Conservation (phyloP, 2,113 vertebrate genomes). For the Forbesichthys papilliferus region DNA sequence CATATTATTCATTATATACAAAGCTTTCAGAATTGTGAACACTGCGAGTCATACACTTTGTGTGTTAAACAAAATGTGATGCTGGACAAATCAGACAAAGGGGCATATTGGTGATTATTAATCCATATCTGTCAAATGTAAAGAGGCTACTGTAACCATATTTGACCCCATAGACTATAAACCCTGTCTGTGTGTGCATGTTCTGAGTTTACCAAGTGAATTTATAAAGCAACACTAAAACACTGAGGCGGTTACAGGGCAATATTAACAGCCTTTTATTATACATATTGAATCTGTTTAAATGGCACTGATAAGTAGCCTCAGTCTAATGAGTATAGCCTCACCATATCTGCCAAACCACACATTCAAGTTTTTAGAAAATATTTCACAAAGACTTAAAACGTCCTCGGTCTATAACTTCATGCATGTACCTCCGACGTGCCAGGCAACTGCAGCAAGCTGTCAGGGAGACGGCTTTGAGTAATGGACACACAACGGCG, state of each 20-base stretch:
- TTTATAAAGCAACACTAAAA: constrained; percentile 19
- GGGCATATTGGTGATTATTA: too few relatives aligned
- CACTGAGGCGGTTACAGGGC: constrained; percentile 28
- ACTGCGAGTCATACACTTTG: too few relatives aligned
- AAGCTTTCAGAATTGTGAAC: too few relatives aligned
- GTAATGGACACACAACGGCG: constrained; percentile 32
- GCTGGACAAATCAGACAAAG: too few relatives aligned
- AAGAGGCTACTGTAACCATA: too few relatives aligned
- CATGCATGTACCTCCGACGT: constrained; percentile 45
- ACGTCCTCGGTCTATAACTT: constrained; percentile 36
- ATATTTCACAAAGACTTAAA: constrained; percentile 38
- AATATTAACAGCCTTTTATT: constrained; percentile 62
- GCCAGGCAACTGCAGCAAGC: constrained; percentile 48
- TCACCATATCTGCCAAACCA: constrained; percentile 36
- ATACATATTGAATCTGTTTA: constrained; percentile 55
- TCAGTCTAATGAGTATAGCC: constrained; percentile 28
- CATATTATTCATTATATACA: too few relatives aligned
- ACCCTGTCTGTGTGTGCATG: not conserved
- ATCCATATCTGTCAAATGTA: too few relatives aligned
- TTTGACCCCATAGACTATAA: not conserved
- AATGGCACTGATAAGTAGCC: constrained; percentile 52
- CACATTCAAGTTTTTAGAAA: constrained; percentile 27
- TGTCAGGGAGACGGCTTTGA: constrained; percentile 15
- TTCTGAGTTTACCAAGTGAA: not conserved
- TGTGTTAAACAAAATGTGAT: too few relatives aligned